These are phyloP conservation scores for Montipora capricornis DNA, from an alignment of 64 coral and sea anemone genomes.

Conservation along the genomic window DNA sequence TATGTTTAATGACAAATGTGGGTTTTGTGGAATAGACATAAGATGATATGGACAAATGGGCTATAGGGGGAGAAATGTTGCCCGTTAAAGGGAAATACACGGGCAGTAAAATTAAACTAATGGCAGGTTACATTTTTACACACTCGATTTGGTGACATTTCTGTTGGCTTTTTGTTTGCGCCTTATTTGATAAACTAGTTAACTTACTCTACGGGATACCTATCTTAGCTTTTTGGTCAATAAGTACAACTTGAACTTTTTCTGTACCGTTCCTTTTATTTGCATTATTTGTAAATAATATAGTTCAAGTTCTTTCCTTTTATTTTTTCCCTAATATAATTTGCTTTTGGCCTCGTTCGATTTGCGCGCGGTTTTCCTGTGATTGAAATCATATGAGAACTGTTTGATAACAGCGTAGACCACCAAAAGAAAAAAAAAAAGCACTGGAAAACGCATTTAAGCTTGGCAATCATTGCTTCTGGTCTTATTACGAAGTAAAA, in stretches of 20 bases:
- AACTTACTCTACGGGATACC: background rate
- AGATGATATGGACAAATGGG: background rate
- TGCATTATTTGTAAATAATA: constrained; percentile 36
- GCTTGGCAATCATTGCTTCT: no score
- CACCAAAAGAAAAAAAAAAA: no score
- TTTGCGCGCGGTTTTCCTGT: background rate
- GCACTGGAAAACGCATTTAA: no score
- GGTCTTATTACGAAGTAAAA: no score
- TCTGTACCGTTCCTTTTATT: background rate
- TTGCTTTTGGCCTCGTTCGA: background rate
- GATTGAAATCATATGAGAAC: no score
- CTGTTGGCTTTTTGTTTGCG: background rate
- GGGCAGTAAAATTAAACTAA: background rate
- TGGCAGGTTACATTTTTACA: background rate
- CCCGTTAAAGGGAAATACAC: no score
- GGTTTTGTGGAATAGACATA: background rate
- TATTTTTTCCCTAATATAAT: background rate
- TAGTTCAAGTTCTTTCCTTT: background rate
- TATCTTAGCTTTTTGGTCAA: background rate
- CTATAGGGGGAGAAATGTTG: background rate
- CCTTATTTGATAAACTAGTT: background rate
- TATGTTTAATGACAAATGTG: background rate
- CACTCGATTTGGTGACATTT: background rate
- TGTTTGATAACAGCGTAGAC: no score
- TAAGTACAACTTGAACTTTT: background rate